Conservation (phyloP, 2,113 vertebrate genomes). For the Sorex araneus region DNA sequence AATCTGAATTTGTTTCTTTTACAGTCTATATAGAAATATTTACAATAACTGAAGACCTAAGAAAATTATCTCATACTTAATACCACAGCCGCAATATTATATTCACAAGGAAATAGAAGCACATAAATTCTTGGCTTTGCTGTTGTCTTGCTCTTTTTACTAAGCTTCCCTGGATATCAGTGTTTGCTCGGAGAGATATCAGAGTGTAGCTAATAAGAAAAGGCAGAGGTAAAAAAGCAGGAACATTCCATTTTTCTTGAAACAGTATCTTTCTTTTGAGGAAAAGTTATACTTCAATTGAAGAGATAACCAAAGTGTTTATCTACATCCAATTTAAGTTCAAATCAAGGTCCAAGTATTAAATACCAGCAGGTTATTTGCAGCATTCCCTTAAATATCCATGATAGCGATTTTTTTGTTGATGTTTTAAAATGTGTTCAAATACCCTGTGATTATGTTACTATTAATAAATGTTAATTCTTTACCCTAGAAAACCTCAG, state of each 20-base stretch:
- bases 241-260: conserved; percentile 79
- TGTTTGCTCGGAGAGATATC: conserved; percentile 74
- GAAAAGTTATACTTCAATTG: conserved; percentile 84
- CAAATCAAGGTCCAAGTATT: conserved; percentile 83
- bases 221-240: conserved; percentile 58
- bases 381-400: conserved; percentile 78
- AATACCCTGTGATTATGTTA: conserved; percentile 75
- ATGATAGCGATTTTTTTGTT: conserved; percentile 72
- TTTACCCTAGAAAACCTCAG: conserved; percentile 80
- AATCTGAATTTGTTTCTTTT: conserved; percentile 64
- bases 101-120: conserved; percentile 34
- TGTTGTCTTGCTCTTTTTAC: conserved; percentile 79
- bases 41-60: conserved; percentile 60
- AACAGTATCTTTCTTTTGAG: conserved; percentile 84
- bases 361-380: conserved; percentile 81
- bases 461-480: conserved; percentile 82
- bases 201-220: conserved; percentile 81
- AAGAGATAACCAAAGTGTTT: conserved; percentile 85
- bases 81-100: neutral
- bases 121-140: conserved; percentile 71
- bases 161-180: conserved; percentile 79
- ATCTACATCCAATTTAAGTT: conserved; percentile 83
- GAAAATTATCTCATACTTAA: conserved; percentile 53
- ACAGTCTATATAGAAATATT: conserved; percentile 44
- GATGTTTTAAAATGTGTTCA: conserved; percentile 80